These are phyloP conservation scores for Atethmia centrago DNA, from an alignment of 2,888 invertebrate species.

Conservation along the genomic window DNA sequence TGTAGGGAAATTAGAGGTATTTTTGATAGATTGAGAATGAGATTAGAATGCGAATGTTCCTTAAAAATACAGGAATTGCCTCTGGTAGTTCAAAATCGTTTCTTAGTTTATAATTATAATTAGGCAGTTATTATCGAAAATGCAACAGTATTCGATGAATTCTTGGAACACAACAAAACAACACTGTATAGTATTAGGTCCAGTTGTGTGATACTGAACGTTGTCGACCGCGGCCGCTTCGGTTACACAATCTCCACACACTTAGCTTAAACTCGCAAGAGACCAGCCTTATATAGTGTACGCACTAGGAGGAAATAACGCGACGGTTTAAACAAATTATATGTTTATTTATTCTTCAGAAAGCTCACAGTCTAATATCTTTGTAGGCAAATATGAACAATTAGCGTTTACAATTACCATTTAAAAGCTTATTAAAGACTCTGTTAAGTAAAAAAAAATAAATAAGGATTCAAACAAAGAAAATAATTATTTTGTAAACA, in stretches of 20 bases:
- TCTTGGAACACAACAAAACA: conserved; percentile 5
- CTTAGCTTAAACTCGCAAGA: conserved; percentile 64
- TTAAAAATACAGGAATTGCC: neutral
- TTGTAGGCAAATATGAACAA: too few species aligned
- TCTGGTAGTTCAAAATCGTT: neutral
- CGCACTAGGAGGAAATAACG: conserved; percentile 52
- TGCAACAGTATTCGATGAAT: neutral
- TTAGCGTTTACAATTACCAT: too few species aligned
- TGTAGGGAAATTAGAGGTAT: neutral
- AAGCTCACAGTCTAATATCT: too few species aligned
- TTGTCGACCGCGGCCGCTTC: conserved; percentile 21
- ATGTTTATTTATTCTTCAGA: too few species aligned
- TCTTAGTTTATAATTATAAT: neutral
- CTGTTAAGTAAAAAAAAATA: too few species aligned
- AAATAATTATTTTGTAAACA: too few species aligned
- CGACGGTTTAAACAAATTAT: neutral
- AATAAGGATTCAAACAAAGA: too few species aligned
- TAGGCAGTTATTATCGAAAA: neutral
- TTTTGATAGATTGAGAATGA: neutral
- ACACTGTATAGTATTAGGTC: conserved; percentile 4
- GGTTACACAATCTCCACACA: conserved; percentile 69
- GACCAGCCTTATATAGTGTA: conserved; percentile 39
- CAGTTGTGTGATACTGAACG: conserved; percentile 11
- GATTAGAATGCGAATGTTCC: neutral
- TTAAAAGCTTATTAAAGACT: too few species aligned